A percentile compares a stretch with the other conserved stretches of the same genome.
These are phyloP conservation scores for Zaprionus africanus DNA, from an alignment of 1,140 invertebrate species.

Conservation along the genomic window DNA sequence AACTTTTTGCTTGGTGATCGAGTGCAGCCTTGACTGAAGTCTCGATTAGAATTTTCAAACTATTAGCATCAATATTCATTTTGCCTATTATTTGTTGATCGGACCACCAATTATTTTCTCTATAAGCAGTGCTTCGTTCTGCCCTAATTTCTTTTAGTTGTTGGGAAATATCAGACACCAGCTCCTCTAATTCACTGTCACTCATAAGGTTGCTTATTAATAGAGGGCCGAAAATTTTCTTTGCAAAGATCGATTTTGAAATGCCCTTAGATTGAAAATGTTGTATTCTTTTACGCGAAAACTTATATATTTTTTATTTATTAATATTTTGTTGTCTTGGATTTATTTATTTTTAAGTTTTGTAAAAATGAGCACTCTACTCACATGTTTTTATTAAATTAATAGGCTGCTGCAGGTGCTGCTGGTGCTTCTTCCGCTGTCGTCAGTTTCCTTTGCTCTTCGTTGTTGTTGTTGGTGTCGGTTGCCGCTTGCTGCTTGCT, in stretches of 20 bases:
- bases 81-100: neutral
- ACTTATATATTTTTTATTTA: conserved; percentile 2
- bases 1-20: neutral
- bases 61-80: conserved; percentile 4
- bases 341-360: neutral
- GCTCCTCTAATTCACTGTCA: conserved; percentile 1
- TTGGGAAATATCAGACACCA: neutral
- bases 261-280: neutral
- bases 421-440: neutral
- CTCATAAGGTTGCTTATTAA: neutral
- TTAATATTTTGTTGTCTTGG: neutral
- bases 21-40: neutral
- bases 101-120: neutral
- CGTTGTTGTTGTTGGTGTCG: neutral
- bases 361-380: neutral
- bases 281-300: neutral
- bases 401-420: neutral
- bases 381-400: neutral
- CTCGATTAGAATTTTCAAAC: neutral
- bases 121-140: neutral
- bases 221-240: neutral
- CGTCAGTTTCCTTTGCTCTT: neutral
- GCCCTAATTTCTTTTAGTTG: neutral
- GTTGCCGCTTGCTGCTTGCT: neutral
- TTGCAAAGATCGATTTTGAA: neutral